Base-by-base conservation (phyloP, 2,888 invertebrate species). In the Amphimallon solstitiale region DNA sequence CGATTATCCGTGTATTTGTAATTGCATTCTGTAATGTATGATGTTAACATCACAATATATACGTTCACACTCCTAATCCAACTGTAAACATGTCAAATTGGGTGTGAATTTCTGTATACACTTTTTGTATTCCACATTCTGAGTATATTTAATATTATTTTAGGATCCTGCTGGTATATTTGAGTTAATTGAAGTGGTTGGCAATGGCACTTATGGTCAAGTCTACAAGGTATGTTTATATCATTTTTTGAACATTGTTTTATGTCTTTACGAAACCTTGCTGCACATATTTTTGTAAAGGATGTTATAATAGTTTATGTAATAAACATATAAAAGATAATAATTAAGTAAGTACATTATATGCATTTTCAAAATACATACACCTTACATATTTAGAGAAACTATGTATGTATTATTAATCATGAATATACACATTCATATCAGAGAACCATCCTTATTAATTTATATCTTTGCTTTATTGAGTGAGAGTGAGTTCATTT, bases 161-260 rank as follows among this genome's bases (percentile, higher is more conserved):
- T 88, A 98, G 98, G 98, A 99, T 86, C 99, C 99, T 73, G 98
- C 98, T 83, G 99, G 99, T 78, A 98, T 99, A 83, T 99, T 99
- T 86, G 99, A 99, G 84, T 88, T 99, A 71, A 98, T 99, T 81
- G 99, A 99, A 90, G 98, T 99, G 70, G 99, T 99, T 74, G 99
- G 99, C 82, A 99, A 98, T 94, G 99, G 99, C 80, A 99, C 99
- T 63, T 99, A 99, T 85, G 99, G 99, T 75, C 98, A 99, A 88
- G 99, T 99, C 67, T 99, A 98, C 85, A 99, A 99, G 93, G 97
- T 97, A 84, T 85, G 83, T 35, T 43, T 56, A 34, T 15, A 35
- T 7, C 21, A n/a, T 51, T 14, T 12, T 17, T 7, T 45, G n/a
- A 45, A 19, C 1, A 45, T 9, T n/a, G 17, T 29, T 29, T 29